phyloP scores from a whole-genome alignment of 2,797 vertebrate genomes.

The Lacerta agilis region DNA sequence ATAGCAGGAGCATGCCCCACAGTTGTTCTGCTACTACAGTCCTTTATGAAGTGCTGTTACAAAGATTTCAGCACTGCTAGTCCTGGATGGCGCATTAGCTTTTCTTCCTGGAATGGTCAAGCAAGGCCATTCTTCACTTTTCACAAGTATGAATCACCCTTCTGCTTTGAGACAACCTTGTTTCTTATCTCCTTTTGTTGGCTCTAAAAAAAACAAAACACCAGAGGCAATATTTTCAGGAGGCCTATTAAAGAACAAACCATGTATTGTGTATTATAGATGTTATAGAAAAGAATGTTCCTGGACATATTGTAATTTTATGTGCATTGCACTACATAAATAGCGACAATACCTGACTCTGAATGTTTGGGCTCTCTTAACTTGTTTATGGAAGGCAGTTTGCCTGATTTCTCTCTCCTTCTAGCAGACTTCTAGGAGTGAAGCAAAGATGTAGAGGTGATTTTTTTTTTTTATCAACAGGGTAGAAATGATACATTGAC shows the following conservation, averaged over 20 bases:
- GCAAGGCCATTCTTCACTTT: accelerated
- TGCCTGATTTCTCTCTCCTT: no score
- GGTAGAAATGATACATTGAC: no score
- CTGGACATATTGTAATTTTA: no score
- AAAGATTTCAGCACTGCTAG: background rate
- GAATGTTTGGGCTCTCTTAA: no score
- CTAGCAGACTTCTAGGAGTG: no score
- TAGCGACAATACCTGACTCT: no score
- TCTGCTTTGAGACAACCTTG: background rate
- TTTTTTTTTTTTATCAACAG: no score
- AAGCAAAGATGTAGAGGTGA: no score
- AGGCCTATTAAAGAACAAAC: background rate
- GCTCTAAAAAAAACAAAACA: background rate
- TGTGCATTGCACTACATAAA: no score
- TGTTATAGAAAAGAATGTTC: background rate
- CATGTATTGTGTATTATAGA: background rate
- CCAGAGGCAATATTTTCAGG: background rate
- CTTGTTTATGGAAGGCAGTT: no score
- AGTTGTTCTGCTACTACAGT: background rate
- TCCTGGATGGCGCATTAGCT: background rate
- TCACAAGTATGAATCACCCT: background rate
- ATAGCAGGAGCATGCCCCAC: background rate
- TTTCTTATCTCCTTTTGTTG: background rate
- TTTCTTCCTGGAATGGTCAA: background rate
- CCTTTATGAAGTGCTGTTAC: background rate